phyloP scores from a whole-genome alignment of 1,140 invertebrate species.

The Hycleus cichorii region DNA sequence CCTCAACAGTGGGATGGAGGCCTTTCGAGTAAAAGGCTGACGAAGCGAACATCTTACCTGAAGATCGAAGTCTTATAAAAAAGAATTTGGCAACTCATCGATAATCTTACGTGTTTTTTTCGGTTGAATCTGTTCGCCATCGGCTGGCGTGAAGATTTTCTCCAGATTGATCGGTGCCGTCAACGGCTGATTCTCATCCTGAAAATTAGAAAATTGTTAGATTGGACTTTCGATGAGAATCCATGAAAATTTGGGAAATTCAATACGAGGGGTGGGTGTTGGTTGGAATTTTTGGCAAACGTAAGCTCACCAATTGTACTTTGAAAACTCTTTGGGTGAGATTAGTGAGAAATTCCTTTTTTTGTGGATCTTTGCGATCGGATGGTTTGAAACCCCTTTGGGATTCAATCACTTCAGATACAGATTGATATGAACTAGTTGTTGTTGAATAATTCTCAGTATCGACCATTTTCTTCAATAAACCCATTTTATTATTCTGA shows the following conservation, averaged over 20 bases:
- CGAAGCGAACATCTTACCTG: conserved; percentile 87
- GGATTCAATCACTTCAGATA: conserved; percentile 37
- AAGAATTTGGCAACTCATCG: background rate
- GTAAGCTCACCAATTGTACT: conserved; percentile 56
- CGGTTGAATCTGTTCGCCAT: conserved; percentile 43
- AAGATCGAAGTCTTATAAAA: conserved; percentile 19
- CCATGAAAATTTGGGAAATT: conserved; percentile 4
- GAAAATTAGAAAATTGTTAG: conserved; percentile 20
- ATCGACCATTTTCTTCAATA: conserved; percentile 23
- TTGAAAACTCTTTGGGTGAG: conserved; percentile 72
- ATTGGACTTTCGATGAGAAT: background rate
- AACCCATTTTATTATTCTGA: conserved; percentile 17
- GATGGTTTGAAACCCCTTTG: conserved; percentile 74
- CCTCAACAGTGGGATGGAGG: conserved; percentile 87
- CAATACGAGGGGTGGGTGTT: conserved; percentile 1
- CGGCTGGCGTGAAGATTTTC: conserved; percentile 77
- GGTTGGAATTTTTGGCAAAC: background rate
- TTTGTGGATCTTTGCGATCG: conserved; percentile 70
- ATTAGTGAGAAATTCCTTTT: conserved; percentile 69
- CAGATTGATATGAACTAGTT: conserved; percentile 26
- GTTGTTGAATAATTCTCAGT: conserved; percentile 17
- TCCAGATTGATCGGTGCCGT: conserved; percentile 63
- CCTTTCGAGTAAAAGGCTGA: conserved; percentile 88
- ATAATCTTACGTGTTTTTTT: conserved; percentile 29
- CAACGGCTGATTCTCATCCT: conserved; percentile 44